These are phyloP conservation scores for Pemphredon lugubris DNA, from an alignment of 2,888 invertebrate genomes.

Conservation along the genomic window DNA sequence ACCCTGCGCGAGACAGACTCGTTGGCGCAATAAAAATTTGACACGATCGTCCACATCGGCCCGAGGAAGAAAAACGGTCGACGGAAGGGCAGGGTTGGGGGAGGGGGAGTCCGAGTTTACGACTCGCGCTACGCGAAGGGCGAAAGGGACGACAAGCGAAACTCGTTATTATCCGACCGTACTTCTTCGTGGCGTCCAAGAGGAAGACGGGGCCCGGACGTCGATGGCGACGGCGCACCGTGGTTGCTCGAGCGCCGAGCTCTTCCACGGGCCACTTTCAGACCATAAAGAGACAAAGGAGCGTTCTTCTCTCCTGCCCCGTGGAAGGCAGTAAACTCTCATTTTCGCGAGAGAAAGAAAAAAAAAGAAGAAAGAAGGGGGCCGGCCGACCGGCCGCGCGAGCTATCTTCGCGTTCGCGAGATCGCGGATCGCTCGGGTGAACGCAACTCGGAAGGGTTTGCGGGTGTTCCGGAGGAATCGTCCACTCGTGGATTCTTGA, in stretches of 20 bases:
- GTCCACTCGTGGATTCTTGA: no score
- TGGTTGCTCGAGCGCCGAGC: conserved; percentile 31
- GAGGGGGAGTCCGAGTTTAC: conserved; percentile 68
- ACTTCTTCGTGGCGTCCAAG: conserved; percentile 74
- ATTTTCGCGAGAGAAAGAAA: conserved; percentile 76
- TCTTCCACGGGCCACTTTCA: conserved; percentile 75
- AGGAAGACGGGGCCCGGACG: conserved; percentile 52
- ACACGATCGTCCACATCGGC: conserved; percentile 70
- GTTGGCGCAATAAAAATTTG: conserved; percentile 75
- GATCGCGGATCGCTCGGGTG: background rate
- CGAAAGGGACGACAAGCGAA: conserved; percentile 78
- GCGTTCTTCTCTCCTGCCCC: conserved; percentile 68
- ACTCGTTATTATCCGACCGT: conserved; percentile 80
- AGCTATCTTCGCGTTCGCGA: no score
- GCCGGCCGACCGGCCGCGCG: conserved; percentile 13
- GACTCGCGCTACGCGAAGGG: conserved; percentile 74
- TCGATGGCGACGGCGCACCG: conserved; percentile 36
- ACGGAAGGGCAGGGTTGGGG: conserved; percentile 13
- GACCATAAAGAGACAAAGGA: conserved; percentile 80
- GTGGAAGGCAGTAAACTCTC: conserved; percentile 77
- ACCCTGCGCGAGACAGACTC: conserved; percentile 56
- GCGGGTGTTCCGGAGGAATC: no score
- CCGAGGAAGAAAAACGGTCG: conserved; percentile 59
- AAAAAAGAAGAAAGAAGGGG: conserved; percentile 48
- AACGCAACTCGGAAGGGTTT: no score